phyloP scores from a whole-genome alignment of 2,888 invertebrate species.

The Synanthedon myopaeformis region DNA sequence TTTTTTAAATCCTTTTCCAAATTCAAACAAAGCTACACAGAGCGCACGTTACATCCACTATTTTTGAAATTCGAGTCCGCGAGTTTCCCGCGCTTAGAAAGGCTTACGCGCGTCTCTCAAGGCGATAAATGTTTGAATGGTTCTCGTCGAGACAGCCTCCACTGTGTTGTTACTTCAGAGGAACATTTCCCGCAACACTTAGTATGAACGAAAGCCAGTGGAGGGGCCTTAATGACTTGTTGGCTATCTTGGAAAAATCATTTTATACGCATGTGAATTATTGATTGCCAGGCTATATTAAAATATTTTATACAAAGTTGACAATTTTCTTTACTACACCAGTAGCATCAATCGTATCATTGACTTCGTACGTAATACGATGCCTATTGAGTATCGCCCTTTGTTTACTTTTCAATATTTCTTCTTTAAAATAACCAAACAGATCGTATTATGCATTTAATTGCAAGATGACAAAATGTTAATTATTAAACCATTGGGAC shows the following conservation, averaged over 20 bases:
- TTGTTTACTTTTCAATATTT: no score
- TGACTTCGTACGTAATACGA: no score
- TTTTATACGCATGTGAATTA: no score
- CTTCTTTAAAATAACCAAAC: no score
- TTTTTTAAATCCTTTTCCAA: neutral
- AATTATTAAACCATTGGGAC: no score
- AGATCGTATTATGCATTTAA: no score
- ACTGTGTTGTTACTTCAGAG: conserved; percentile 41
- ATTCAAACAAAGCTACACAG: neutral
- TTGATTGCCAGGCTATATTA: no score
- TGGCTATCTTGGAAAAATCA: conserved; percentile 29
- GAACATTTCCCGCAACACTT: conserved; percentile 30
- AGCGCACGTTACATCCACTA: neutral
- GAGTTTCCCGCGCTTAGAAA: conserved; percentile 9
- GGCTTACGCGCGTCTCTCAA: conserved; percentile 28
- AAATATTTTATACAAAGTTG: no score
- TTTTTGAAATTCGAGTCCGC: conserved; percentile 1
- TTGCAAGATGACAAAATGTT: no score
- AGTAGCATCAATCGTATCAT: no score
- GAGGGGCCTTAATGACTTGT: conserved; percentile 36
- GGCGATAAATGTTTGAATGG: conserved; percentile 37
- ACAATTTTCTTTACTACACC: no score
- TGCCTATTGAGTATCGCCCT: no score
- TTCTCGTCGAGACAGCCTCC: conserved; percentile 31
- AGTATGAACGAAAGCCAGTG: conserved; percentile 21